Base-by-base conservation (phyloP, 2,888 invertebrate genomes). In the Neoascia interrupta region DNA sequence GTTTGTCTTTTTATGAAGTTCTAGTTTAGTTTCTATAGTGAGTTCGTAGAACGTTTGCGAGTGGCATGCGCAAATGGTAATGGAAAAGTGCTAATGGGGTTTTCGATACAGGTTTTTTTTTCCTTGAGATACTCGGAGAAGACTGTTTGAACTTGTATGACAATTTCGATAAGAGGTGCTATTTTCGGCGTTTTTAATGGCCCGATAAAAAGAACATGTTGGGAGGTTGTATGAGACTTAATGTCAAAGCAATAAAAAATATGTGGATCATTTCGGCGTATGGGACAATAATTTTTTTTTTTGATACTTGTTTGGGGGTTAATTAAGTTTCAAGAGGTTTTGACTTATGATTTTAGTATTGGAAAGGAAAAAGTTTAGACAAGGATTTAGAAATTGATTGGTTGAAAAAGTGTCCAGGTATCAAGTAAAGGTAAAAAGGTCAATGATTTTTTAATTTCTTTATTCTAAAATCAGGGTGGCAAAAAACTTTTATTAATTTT, bases 1-100 rank as follows among this genome's bases (percentile, higher is more conserved):
- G 53, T 16, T 60, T n/a, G n/a, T n/a, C n/a, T n/a, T 64, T 76
- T 76, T 64, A 76, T 76, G 72, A 72, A 64, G 76, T 76, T 51
- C 49, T 51, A 51, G 15, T 49, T 49, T 63, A 13, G n/a, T n/a
- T n/a, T n/a, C n/a, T n/a, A n/a, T n/a, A 28, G 34, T 21, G 31
- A 13, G 43, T 36, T 58, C n/a, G 31, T 26, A 39, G 21, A 43
- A 10, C 15, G 23, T 23, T 60, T 60, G 23, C 6, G 36, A 51
- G 15, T 61, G 6, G 26, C 28, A 49, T 6, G 31, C 16, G 45
- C 18, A 31, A 41, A 54, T 54, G 26, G 28, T 36, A 3, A 31
- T 36, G n/a, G 19, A 39, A 34, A 28, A 13, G 13, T 19, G 11
- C 43, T 43, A 19, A 21, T 31, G 36, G 36, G 15, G 36, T 21